Conservation (phyloP, 92 coral and sea anemone genomes). For the Epizoanthus illoricatus region DNA sequence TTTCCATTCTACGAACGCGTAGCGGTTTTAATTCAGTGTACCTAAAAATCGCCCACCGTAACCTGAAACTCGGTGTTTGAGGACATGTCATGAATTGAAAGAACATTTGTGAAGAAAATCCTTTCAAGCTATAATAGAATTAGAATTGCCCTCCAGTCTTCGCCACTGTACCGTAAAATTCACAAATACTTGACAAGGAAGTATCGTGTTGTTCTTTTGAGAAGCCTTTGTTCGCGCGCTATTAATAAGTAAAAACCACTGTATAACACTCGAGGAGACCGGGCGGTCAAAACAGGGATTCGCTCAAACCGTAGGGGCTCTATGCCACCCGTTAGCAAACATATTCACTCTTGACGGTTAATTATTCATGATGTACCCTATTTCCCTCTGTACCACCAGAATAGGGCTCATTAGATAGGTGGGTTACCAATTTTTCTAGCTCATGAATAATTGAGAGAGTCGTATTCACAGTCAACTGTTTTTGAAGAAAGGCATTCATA, state of each 20-base stretch:
- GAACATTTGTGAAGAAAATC: neutral
- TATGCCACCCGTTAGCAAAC: conserved; percentile 73
- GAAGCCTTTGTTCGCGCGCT: conserved; percentile 24
- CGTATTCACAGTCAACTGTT: conserved; percentile 70
- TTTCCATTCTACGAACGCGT: too few species aligned
- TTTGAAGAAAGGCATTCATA: conserved; percentile 77
- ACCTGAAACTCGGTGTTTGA: too few species aligned
- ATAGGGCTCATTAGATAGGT: conserved; percentile 86
- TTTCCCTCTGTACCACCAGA: conserved; percentile 70
- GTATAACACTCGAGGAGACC: conserved; percentile 65
- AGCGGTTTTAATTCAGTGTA: too few species aligned
- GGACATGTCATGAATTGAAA: too few species aligned
- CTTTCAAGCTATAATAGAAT: neutral
- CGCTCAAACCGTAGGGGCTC: conserved; percentile 62
- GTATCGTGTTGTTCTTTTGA: conserved; percentile 23
- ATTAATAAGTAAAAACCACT: conserved; percentile 33
- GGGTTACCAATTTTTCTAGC: conserved; percentile 79
- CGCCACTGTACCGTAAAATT: neutral
- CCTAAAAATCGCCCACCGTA: too few species aligned
- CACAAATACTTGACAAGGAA: conserved; percentile 7
- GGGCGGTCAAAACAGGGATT: conserved; percentile 58
- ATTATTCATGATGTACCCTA: conserved; percentile 82
- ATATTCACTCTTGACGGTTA: conserved; percentile 67
- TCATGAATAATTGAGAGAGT: conserved; percentile 76
- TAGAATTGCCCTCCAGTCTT: conserved; percentile 3